A percentile compares a stretch with the other conserved stretches of the same genome.
Evolutionary conservation across 2,113 vertebrate genomes (phyloP).

Genomic region (Dicentrarchus labrax): DNA sequence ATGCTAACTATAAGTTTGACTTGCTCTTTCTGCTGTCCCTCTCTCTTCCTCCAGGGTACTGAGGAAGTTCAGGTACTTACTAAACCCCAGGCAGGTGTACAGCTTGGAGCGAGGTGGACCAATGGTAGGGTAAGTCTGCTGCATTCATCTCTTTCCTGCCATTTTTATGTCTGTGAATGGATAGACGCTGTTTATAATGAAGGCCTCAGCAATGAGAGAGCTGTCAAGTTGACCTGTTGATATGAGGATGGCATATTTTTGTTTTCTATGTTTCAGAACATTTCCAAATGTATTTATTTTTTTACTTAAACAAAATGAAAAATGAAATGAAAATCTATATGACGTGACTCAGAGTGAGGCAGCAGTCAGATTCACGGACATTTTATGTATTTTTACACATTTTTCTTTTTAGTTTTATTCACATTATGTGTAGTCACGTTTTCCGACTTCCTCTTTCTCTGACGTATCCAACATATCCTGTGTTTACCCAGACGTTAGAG

Average conservation of each 20-base stretch:
- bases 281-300: not conserved
- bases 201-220: not conserved
- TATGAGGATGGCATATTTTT: not conserved
- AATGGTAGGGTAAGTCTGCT: conserved; percentile 87
- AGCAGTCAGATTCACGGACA: too few species aligned
- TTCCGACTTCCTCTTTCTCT: too few species aligned
- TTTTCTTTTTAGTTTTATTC: too few species aligned
- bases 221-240: not conserved
- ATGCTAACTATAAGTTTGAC: not conserved
- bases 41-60: conserved; percentile 84
- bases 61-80: conserved; percentile 92
- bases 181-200: not conserved
- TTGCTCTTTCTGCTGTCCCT: not conserved
- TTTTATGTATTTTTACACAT: too few species aligned
- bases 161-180: not conserved
- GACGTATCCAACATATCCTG: too few species aligned
- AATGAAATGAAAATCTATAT: too few species aligned
- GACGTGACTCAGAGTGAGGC: too few species aligned
- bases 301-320: not conserved
- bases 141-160: not conserved
- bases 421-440: too few species aligned
- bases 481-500: too few species aligned
- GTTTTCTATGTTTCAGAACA: not conserved
- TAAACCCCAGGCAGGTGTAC: conserved; percentile 95
- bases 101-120: conserved; percentile 89